Conservation (phyloP, 2,888 invertebrate species). For the Tinea trinotella region DNA sequence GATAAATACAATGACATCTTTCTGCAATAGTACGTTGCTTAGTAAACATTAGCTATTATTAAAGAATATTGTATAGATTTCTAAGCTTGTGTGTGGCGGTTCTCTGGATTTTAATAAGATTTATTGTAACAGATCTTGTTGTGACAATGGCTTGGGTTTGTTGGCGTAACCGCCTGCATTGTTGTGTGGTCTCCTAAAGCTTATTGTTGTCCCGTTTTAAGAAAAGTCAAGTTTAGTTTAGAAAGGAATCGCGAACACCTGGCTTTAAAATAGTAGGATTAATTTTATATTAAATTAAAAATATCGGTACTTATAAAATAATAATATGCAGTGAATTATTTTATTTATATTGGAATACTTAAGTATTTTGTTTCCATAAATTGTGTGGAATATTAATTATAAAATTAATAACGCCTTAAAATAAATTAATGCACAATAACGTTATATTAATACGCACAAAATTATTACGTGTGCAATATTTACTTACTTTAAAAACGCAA, state of each 20-base stretch:
- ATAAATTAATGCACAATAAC: too few species aligned
- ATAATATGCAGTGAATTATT: too few species aligned
- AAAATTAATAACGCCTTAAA: too few species aligned
- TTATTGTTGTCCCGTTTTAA: constrained; percentile 31
- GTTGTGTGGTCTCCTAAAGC: constrained; percentile 54
- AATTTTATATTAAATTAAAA: constrained; percentile 27
- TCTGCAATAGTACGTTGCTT: background rate
- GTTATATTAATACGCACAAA: too few species aligned
- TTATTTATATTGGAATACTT: too few species aligned
- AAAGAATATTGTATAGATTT: constrained; percentile 41
- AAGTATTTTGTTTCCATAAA: too few species aligned
- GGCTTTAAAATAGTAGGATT: constrained; percentile 23
- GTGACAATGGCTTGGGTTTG: constrained; percentile 57
- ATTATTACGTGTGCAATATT: too few species aligned
- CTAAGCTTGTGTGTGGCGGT: constrained; percentile 12
- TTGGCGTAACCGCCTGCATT: constrained; percentile 53
- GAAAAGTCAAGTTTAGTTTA: constrained; percentile 42
- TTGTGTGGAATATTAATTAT: too few species aligned
- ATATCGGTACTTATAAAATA: too few species aligned
- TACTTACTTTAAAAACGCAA: too few species aligned
- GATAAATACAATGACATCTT: constrained; percentile 1
- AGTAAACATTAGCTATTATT: constrained; percentile 12
- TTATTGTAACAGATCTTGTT: constrained; percentile 72
- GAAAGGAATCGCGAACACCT: constrained; percentile 8
- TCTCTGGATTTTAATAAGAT: constrained; percentile 58